These are phyloP conservation scores for Lycorma delicatula DNA, from an alignment of 1,140 invertebrate genomes.

Conservation along the genomic window DNA sequence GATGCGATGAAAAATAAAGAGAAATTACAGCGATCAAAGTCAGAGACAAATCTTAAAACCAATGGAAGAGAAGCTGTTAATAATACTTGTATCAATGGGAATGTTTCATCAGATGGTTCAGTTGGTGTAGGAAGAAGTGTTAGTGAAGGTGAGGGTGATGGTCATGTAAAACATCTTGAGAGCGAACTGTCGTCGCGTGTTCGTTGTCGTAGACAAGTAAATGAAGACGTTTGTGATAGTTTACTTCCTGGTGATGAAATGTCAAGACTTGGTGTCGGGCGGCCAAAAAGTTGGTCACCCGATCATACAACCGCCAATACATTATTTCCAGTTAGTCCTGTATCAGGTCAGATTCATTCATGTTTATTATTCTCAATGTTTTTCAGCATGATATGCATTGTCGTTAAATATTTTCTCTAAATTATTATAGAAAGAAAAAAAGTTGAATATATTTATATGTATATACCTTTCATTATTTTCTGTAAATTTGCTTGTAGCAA, in stretches of 20 bases:
- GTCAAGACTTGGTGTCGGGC: constrained; percentile 32
- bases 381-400: neutral
- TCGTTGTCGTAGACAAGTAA: constrained; percentile 9
- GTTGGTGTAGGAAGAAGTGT: too few relatives aligned
- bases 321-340: constrained; percentile 33
- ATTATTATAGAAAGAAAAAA: too few relatives aligned
- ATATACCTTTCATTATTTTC: too few relatives aligned
- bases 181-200: constrained; percentile 18
- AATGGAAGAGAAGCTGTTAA: constrained; percentile 40
- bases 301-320: constrained; percentile 52
- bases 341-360: constrained; percentile 19
- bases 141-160: constrained; percentile 36
- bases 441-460: too few relatives aligned
- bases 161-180: constrained; percentile 29
- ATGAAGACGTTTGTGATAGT: neutral
- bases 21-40: constrained; percentile 83
- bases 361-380: constrained; percentile 6
- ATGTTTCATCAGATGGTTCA: constrained; percentile 42
- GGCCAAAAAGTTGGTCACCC: constrained; percentile 77
- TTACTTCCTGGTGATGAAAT: neutral
- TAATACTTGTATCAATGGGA: constrained; percentile 41
- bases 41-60: constrained; percentile 81
- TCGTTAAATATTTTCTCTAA: too few relatives aligned
- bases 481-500: too few relatives aligned
- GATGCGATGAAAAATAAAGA: constrained; percentile 94